Conservation (phyloP, 1,140 invertebrate genomes). For the Elymnias hypermnestra region DNA sequence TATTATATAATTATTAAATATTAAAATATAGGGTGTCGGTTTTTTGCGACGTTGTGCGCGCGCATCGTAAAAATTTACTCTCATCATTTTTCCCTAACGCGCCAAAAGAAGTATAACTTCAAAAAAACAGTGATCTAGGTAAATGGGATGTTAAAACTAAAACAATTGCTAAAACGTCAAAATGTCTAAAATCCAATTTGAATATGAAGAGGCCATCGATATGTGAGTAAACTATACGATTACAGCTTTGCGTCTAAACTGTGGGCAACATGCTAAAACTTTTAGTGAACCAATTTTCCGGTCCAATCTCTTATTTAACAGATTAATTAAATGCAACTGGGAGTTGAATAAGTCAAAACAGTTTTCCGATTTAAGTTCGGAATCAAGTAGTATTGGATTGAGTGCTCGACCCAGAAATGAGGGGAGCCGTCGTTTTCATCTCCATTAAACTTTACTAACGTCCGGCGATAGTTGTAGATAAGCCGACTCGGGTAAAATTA, state of each 20-base stretch:
- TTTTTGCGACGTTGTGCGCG: too few species aligned
- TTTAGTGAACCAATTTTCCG: slow-evolving; percentile 7
- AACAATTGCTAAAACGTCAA: too few species aligned
- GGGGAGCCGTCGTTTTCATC: slow-evolving; percentile 16
- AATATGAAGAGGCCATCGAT: too few species aligned
- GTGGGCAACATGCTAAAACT: slow-evolving; percentile 8
- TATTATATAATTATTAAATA: too few species aligned
- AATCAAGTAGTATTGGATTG: slow-evolving; percentile 12
- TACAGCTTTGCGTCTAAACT: slow-evolving; percentile 1
- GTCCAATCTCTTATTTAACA: slow-evolving; percentile 12
- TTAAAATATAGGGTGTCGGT: too few species aligned
- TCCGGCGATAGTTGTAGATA: slow-evolving; percentile 18
- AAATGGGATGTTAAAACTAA: too few species aligned
- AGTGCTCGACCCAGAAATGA: slow-evolving; percentile 18
- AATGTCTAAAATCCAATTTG: too few species aligned
- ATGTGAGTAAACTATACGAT: not conserved
- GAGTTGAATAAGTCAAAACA: slow-evolving; percentile 11
- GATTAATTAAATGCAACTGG: slow-evolving; percentile 12
- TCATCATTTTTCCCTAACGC: too few species aligned
- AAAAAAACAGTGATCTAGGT: too few species aligned
- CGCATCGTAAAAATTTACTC: too few species aligned
- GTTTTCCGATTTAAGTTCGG: slow-evolving; percentile 15
- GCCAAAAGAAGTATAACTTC: too few species aligned
- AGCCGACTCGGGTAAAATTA: slow-evolving; percentile 14
- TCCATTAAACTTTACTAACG: slow-evolving; percentile 21